Evolutionary conservation across 2,797 vertebrate genomes (phyloP), one percentile per base, ranked within the genome.

Genomic region (Thripadectes ignobilis): DNA sequence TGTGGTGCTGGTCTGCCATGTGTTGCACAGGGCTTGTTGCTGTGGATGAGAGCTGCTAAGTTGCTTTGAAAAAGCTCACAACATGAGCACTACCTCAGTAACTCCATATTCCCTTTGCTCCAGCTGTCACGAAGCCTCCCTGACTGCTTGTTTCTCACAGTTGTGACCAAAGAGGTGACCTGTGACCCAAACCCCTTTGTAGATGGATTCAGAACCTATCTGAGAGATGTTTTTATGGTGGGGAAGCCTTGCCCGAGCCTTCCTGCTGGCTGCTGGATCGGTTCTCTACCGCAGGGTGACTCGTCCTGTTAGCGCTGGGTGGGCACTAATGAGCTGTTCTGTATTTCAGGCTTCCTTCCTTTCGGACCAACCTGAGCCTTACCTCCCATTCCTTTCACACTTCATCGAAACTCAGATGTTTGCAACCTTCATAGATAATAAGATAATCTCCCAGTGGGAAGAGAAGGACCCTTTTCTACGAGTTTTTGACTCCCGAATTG

Each of bases 361-460:
- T 89, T 99, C 99, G 12, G 98, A 99, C 96, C 99, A 99, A 96
- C 99, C 99, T 0, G 98, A 98, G 57, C 98, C 98, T 62, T 99
- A 99, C 95, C 98, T 99, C 96, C 98, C 98, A 78, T 99, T 99
- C 97, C 98, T 99, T 93, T 99, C 99, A 23, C 99, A 98, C 94
- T 99, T 99, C 98, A 98, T 99, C 62, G 99, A 99, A 98, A 99
- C 99, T 22, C 99, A 99, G 98, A 99, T 99, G 99, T 99, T 99
- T 97, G 99, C 99, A 79, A 99, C 98, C 23, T 99, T 99, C 92
- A 98, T 99, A 90, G 99, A 99, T 94, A 99, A 99, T 96, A 99
- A 99, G 97, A 99, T 99, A 92, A 98, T 99, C 95, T 99, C 99
- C 48, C 99, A 99, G 73, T 99, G 99, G 99, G 99, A 99, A 46